Conservation (phyloP, 2,797 vertebrate genomes). For the Poeciliopsis turneri region DNA sequence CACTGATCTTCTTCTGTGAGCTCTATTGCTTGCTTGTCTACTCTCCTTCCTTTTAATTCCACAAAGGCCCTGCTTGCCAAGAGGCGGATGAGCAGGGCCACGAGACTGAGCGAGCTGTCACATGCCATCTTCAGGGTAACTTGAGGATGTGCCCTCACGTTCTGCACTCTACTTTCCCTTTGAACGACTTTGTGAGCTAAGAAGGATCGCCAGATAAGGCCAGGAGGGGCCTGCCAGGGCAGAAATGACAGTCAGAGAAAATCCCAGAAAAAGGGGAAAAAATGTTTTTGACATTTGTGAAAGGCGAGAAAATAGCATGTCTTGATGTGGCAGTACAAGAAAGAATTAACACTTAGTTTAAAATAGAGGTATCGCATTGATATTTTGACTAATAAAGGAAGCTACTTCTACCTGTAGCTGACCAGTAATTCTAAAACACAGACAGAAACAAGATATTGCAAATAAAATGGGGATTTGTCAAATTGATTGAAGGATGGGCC, state of each 20-base stretch:
- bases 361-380: neutral
- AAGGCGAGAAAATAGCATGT: neutral
- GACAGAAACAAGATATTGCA: neutral
- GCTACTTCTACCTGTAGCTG: neutral
- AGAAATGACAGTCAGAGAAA: constrained; percentile 18
- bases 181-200: constrained; percentile 33
- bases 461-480: neutral
- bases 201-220: constrained; percentile 38
- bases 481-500: no score
- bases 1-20: constrained; percentile 5
- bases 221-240: constrained; percentile 24
- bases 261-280: constrained; percentile 18
- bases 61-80: constrained; percentile 41
- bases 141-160: constrained; percentile 43
- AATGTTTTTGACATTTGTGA: neutral
- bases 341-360: neutral
- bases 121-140: constrained; percentile 64
- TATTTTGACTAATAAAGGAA: neutral
- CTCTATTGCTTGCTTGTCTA: constrained; percentile 6
- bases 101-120: constrained; percentile 64
- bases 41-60: constrained; percentile 3
- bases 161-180: constrained; percentile 43
- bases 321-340: neutral
- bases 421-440: neutral
- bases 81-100: constrained; percentile 55